Evolutionary conservation across 2,888 invertebrate genomes (phyloP), one percentile per base, ranked within the genome.

Genomic region (Habrosyne pyritoides): DNA sequence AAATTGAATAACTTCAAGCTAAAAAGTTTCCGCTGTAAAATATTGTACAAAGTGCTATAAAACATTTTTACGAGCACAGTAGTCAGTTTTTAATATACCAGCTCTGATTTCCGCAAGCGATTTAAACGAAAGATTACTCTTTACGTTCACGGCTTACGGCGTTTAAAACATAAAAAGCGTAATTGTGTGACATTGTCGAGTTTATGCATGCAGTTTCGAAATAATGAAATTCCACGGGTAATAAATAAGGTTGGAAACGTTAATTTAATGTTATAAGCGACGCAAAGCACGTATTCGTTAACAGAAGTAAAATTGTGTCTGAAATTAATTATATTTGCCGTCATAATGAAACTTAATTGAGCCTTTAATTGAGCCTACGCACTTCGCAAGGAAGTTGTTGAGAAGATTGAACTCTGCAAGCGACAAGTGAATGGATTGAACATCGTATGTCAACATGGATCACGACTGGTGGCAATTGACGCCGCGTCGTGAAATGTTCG

Each of bases 381-480:
- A 24, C 24, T 24, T 7, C 7, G 42, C 18, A 42, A n/a, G 2
- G 18, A 33, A 14, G 14, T 7, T 36, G 36, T 36, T 36, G 36
- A 14, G 8, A 42, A 18, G 14, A n/a, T 8, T 42, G 14, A 42
- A 42, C 8, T 42, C 18, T 42, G n/a, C 12, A 7, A 42, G 36
- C 12, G 36, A 14, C 36, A 47, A 47, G 21, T 50, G 26, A 50
- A 50, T 50, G 28, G 52, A 12, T 18, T 33, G 30, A 47, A 2
- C 24, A 46, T 36, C 21, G 24, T 18, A 54, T 14, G 26, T 14
- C 18, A 60, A 58, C 46, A 88, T 91, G 90, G 87, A 86, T 36
- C 77, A 79, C 33, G 90, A 93, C 56, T 93, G 93, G 93, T 93
- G 93, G 93, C 89, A 91, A 60, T 77, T 93, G 66, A 87, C 87